phyloP scores from a whole-genome alignment of 2,113 vertebrate species.

The Prietella phreatophila region DNA sequence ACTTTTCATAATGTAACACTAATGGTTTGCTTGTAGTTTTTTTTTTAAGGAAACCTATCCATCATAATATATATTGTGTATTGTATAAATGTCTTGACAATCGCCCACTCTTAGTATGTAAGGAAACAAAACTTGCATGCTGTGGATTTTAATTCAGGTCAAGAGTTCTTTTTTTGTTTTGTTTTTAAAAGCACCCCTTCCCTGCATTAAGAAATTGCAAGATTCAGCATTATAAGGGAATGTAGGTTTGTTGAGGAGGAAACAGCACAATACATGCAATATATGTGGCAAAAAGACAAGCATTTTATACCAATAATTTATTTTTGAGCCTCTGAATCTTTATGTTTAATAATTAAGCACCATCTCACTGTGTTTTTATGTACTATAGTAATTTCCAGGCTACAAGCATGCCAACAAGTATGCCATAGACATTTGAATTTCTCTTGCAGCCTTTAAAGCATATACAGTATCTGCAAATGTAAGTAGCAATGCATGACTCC shows the following conservation, averaged over 20 bases:
- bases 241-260: not conserved
- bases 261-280: not conserved
- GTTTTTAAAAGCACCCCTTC: not conserved
- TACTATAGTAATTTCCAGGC: not conserved
- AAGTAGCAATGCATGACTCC: constrained; percentile 9
- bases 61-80: not conserved
- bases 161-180: not conserved
- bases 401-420: not conserved
- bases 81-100: not conserved
- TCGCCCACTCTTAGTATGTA: not conserved
- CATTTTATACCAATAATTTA: not conserved
- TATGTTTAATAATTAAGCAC: not conserved
- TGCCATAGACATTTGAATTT: not conserved
- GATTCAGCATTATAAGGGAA: not conserved
- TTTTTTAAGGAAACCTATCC: not conserved
- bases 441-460: not conserved
- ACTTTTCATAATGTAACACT: not conserved
- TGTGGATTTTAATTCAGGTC: not conserved
- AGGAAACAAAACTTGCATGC: not conserved
- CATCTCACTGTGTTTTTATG: not conserved
- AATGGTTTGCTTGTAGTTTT: too few species aligned
- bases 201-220: not conserved
- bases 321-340: not conserved
- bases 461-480: not conserved
- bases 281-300: not conserved